phyloP scores from a whole-genome alignment of 2,113 vertebrate genomes.

The Platysternon megacephalum region DNA sequence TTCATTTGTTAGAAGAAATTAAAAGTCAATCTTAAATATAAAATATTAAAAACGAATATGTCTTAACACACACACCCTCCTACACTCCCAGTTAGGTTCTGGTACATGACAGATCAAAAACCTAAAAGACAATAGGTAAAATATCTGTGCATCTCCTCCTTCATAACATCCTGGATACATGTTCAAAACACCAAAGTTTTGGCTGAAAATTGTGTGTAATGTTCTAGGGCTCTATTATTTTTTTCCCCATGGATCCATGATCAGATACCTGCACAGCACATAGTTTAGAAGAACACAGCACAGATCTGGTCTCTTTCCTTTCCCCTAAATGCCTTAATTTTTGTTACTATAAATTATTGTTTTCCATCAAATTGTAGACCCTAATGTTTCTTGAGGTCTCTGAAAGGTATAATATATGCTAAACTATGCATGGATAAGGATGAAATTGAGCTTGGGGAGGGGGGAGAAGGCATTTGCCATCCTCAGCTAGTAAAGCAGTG shows the following conservation, averaged over 20 bases:
- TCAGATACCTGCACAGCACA: neutral
- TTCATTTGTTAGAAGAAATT: neutral
- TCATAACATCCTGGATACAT: neutral
- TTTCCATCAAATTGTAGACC: accelerated
- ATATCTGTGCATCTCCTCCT: neutral
- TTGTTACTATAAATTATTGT: neutral
- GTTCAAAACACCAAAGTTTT: neutral
- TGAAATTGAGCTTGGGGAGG: neutral
- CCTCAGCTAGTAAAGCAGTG: neutral
- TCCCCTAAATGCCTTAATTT: neutral
- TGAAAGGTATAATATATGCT: neutral
- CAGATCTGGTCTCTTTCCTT: neutral
- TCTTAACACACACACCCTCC: accelerated
- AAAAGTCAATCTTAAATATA: neutral
- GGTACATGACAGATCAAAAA: neutral
- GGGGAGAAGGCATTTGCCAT: neutral
- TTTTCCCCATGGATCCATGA: neutral
- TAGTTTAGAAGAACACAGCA: neutral
- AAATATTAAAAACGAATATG: neutral
- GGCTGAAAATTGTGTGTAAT: neutral
- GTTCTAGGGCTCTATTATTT: neutral
- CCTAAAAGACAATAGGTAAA: neutral
- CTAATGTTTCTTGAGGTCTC: neutral
- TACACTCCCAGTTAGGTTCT: neutral
- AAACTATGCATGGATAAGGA: accelerated